Percentiles rank a stretch among this genome's conserved stretches.
Conservation (phyloP, 2,113 vertebrate genomes). For the Rostratula benghalensis region DNA sequence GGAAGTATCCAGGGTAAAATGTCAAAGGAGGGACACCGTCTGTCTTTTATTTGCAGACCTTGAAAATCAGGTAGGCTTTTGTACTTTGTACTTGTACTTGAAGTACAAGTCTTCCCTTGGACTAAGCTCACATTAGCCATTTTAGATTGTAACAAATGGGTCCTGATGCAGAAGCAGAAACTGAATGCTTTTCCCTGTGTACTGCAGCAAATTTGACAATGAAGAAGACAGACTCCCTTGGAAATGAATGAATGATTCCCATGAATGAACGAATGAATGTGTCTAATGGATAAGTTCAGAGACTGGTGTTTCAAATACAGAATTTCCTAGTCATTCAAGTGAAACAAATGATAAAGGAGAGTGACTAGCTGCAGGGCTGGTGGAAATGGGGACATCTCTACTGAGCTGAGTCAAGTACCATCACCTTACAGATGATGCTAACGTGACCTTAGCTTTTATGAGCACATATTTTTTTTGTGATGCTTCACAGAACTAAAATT, state of each 20-base stretch:
- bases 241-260: conserved; percentile 46
- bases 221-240: not conserved
- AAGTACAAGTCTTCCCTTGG: not conserved
- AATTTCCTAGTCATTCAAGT: conserved; percentile 9
- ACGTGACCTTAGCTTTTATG: not conserved
- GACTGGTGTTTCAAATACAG: not conserved
- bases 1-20: not conserved
- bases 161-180: not conserved
- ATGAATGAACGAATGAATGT: not conserved
- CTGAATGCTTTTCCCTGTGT: not conserved
- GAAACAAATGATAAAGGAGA: not conserved
- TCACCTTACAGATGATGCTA: not conserved
- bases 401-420: not conserved
- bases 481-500: not conserved
- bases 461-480: not conserved
- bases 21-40: not conserved
- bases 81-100: not conserved
- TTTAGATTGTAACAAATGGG: not conserved
- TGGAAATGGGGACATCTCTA: not conserved
- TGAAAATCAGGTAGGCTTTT: not conserved
- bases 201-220: conserved; percentile 6
- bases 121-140: not conserved
- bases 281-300: not conserved
- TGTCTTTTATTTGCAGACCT: not conserved
- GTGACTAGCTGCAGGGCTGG: conserved; percentile 37